Percentiles rank a stretch among this genome's conserved stretches.
Evolutionary conservation across 2,888 invertebrate genomes (phyloP).

Genomic region (Cheilosia vulpina): DNA sequence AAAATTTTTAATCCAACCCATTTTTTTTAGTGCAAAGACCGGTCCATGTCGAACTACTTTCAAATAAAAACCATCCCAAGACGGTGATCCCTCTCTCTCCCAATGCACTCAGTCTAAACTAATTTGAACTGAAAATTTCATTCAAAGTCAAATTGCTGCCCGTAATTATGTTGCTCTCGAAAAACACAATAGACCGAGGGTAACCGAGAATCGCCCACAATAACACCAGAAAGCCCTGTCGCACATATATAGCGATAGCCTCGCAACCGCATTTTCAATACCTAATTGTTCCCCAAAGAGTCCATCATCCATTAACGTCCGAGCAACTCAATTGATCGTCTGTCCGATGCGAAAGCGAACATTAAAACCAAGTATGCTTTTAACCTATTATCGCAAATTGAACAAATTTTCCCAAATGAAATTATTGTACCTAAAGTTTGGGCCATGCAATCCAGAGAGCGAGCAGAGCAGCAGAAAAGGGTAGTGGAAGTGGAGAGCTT

Average conservation of each 20-base stretch:
- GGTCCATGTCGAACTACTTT: too few species aligned
- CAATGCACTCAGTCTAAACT: too few species aligned
- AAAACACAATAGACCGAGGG: too few species aligned
- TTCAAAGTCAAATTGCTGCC: too few species aligned
- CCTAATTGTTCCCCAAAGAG: slow-evolving; percentile 5
- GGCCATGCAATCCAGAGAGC: background rate
- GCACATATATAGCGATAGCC: background rate
- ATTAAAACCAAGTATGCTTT: slow-evolving; percentile 35
- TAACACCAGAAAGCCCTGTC: background rate
- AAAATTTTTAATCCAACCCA: too few species aligned
- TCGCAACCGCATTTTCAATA: background rate
- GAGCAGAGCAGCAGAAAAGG: background rate
- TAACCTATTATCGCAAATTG: slow-evolving; percentile 32
- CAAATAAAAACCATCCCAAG: too few species aligned
- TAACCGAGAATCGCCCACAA: background rate
- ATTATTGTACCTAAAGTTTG: slow-evolving; percentile 21
- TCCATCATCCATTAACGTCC: slow-evolving; percentile 20
- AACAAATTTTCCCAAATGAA: slow-evolving; percentile 28
- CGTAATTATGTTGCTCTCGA: too few species aligned
- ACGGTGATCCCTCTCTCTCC: too few species aligned
- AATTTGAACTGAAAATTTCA: too few species aligned
- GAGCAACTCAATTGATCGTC: slow-evolving; percentile 16
- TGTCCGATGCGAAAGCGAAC: slow-evolving; percentile 21
- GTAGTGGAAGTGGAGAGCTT: background rate
- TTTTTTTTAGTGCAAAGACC: too few species aligned